These are phyloP conservation scores for Ecdyonurus torrentis DNA, from an alignment of 2,888 invertebrate genomes.

Conservation along the genomic window DNA sequence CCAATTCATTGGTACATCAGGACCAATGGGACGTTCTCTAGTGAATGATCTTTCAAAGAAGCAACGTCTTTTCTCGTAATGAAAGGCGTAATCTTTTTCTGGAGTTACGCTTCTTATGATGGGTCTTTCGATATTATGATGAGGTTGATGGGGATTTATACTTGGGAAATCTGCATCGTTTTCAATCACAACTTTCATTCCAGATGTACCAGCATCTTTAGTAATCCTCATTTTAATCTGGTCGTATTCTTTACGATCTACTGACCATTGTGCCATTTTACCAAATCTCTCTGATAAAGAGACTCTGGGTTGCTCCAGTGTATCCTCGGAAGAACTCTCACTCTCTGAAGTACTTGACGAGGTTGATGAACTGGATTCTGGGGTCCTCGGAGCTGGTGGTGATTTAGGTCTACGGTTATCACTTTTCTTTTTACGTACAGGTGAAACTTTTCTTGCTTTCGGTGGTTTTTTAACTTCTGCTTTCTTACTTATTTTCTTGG, in stretches of 20 bases:
- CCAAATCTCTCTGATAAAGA: slow-evolving; percentile 75
- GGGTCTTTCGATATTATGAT: slow-evolving; percentile 1
- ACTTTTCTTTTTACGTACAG: background rate
- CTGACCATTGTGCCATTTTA: slow-evolving; percentile 84
- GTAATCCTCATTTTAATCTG: slow-evolving; percentile 72
- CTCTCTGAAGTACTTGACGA: slow-evolving; percentile 38
- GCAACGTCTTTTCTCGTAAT: slow-evolving; percentile 6
- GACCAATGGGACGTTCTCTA: slow-evolving; percentile 6
- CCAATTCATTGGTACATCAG: slow-evolving; percentile 36
- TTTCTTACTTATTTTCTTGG: background rate
- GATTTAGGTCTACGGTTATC: background rate
- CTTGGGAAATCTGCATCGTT: slow-evolving; percentile 9
- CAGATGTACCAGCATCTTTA: slow-evolving; percentile 40
- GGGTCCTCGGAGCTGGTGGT: background rate
- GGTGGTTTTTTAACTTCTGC: background rate
- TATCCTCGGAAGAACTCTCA: slow-evolving; percentile 40
- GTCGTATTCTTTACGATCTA: slow-evolving; percentile 69
- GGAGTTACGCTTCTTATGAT: background rate
- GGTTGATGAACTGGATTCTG: background rate
- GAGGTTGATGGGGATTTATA: background rate
- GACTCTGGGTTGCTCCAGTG: slow-evolving; percentile 30
- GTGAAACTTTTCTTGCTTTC: background rate
- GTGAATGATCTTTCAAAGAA: slow-evolving; percentile 5
- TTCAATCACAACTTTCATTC: slow-evolving; percentile 20
- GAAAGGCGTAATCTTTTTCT: background rate